Evolutionary conservation across 2,888 invertebrate genomes (phyloP).

Genomic region (Archips xylosteana): DNA sequence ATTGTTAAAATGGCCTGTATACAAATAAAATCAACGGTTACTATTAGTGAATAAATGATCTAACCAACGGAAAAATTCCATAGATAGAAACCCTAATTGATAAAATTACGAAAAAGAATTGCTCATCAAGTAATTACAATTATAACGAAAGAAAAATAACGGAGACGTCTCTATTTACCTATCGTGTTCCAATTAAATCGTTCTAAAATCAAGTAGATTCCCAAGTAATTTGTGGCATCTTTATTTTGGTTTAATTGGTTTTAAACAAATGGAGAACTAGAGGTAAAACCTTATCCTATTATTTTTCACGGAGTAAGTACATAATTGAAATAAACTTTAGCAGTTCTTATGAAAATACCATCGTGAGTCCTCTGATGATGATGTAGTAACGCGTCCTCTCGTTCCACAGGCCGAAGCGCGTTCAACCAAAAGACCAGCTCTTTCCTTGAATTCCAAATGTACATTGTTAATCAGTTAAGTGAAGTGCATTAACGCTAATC

Average conservation of each 20-base stretch:
- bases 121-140: neutral
- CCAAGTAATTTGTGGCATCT: no score
- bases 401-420: neutral
- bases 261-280: no score
- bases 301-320: neutral
- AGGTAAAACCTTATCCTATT: no score
- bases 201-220: no score
- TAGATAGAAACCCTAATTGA: neutral
- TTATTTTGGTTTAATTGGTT: no score
- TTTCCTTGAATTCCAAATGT: slow-evolving; percentile 12
- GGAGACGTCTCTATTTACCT: neutral
- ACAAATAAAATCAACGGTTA: neutral
- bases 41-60: neutral
- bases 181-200: no score
- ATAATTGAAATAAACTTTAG: neutral
- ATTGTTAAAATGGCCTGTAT: neutral
- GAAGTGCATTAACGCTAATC: slow-evolving; percentile 39
- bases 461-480: slow-evolving; percentile 37
- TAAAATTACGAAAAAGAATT: neutral
- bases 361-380: neutral
- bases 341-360: neutral
- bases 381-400: neutral
- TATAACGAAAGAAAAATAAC: neutral
- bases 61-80: neutral
- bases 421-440: slow-evolving; percentile 14